Conservation (phyloP, 2,888 invertebrate species). For the Drosophila koepferae region DNA sequence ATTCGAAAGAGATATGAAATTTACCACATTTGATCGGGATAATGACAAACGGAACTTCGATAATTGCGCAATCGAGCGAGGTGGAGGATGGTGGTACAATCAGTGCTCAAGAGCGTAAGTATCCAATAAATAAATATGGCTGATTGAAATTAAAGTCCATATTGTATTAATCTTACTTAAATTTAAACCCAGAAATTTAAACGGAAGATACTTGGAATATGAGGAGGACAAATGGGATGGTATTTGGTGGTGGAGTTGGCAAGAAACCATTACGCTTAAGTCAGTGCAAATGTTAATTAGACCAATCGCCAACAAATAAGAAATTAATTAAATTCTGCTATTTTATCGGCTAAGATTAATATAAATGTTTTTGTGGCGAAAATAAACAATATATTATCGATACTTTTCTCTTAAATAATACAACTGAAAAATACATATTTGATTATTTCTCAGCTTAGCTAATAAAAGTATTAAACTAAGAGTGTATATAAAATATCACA, state of each 20-base stretch:
- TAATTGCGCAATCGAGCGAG: conserved; percentile 41
- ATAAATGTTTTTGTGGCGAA: neutral
- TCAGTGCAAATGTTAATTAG: conserved; percentile 44
- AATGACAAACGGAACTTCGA: conserved; percentile 36
- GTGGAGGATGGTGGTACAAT: conserved; percentile 52
- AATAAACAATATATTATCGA: conserved; percentile 15
- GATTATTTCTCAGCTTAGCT: neutral
- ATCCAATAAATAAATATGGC: no score
- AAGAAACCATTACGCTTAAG: conserved; percentile 30
- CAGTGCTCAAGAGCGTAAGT: conserved; percentile 48
- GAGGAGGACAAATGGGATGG: conserved; percentile 47
- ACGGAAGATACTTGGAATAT: conserved; percentile 34
- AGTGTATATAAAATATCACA: no score
- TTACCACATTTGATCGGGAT: conserved; percentile 47
- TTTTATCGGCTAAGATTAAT: neutral
- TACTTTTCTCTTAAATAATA: neutral
- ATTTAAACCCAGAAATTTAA: conserved; percentile 33
- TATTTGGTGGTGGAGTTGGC: conserved; percentile 54
- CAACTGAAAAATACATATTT: neutral
- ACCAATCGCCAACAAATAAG: conserved; percentile 9
- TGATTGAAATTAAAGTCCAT: neutral
- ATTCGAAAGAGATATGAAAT: conserved; percentile 41
- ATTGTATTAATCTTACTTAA: neutral
- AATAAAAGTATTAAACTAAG: neutral
- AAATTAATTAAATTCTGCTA: neutral